Base-by-base conservation (phyloP, 2,888 invertebrate species). In the Arge pagana region DNA sequence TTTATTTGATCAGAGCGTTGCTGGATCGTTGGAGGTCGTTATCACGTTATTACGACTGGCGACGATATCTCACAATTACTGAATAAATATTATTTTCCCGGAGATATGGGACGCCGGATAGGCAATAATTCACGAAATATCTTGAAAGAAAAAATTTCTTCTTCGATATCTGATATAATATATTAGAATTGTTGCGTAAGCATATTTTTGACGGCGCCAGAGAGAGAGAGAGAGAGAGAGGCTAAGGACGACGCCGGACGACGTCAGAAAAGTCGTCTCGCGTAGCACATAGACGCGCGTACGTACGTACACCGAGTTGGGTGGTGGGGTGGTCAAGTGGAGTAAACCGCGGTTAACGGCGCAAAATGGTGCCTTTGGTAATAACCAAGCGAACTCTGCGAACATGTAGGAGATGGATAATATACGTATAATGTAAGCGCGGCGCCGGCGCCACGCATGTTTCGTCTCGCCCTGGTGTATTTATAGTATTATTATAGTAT, bases 401-500 rank as follows among this genome's bases (percentile, higher is more conserved):
- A 55, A 55, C 39, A 55, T 59, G 55, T 58, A 57, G 60, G 59
- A 64, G 59, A 63, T 45, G 64, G 58, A 65, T 67, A 67, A 67
- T 65, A 58, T 58, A 60, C 65, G 61, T 60, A 59, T 66, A 66
- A 67, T 60, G 61, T 63, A 65, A 62, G 55, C 63, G 64, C 61
- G 68, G 68, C 70, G 70, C 68, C 70, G 69, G 70, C 69, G 70
- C 70, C 69, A 62, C 58, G 35, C 42, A 43, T 51, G 62, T 61
- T 63, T 63, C 54, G 64, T 61, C 64, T 62, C 64, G 58, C 45
- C 43, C 42, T 61, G 52, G 61, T 56, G 62, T 70, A 70, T 70
- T 71, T 71, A 71, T 70, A 71, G 70, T 65, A 66, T 63, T 68
- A 68, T 70, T 70, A 65, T 65, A 70, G 66, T 67, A 57, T 67